Conservation (phyloP, 2,888 invertebrate species). For the Cybosia mesomella region DNA sequence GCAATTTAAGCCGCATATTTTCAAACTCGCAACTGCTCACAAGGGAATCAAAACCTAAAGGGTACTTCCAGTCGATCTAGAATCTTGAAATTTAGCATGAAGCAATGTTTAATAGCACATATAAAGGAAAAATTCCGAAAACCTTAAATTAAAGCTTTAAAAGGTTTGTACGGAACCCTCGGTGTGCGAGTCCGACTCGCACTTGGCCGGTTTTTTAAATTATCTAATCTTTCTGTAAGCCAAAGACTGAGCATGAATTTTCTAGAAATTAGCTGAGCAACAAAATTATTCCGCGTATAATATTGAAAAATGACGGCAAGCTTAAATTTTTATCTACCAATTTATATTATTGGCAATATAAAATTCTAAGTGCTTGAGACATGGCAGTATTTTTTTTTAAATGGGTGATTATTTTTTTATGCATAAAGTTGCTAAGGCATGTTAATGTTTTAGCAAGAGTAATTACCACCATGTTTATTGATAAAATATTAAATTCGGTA, state of each 20-base stretch:
- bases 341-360: not conserved
- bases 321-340: not conserved
- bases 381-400: not conserved
- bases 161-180: too few species aligned
- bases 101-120: too few species aligned
- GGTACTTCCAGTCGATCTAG: too few species aligned
- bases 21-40: too few species aligned
- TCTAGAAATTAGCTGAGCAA: conserved; percentile 1
- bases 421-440: too few species aligned
- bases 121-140: too few species aligned
- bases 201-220: too few species aligned
- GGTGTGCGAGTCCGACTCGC: too few species aligned
- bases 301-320: not conserved
- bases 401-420: not conserved
- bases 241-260: not conserved
- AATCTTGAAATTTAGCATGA: too few species aligned
- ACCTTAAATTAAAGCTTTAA: too few species aligned
- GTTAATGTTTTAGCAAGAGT: not conserved
- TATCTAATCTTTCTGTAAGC: not conserved
- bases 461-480: not conserved
- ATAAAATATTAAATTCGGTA: not conserved
- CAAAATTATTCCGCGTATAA: not conserved
- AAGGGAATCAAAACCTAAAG: too few species aligned
- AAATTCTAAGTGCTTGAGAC: not conserved
- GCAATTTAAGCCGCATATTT: too few species aligned